Percentiles rank a stretch among this genome's conserved stretches.
Conservation (phyloP, 2,113 vertebrate species). For the Tetrax tetrax region DNA sequence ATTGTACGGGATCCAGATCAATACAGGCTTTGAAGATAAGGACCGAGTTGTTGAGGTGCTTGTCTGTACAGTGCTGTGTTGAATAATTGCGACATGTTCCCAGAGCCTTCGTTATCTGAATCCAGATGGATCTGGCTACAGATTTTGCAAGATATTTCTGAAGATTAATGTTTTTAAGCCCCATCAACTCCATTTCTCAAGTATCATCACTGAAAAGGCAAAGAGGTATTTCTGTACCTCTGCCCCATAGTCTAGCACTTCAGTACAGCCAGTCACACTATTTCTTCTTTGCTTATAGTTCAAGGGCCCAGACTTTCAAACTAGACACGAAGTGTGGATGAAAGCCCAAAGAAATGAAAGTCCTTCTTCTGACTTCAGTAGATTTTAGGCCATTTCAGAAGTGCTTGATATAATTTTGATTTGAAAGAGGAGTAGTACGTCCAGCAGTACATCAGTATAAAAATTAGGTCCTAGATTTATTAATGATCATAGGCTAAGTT, state of each 20-base stretch:
- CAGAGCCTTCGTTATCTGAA: not conserved
- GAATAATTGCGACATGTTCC: not conserved
- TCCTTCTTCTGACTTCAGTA: not conserved
- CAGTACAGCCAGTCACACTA: fast-evolving
- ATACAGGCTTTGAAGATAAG: not conserved
- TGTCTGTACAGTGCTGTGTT: not conserved
- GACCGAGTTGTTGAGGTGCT: fast-evolving
- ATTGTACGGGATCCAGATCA: not conserved
- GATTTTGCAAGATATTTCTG: not conserved
- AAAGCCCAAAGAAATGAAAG: not conserved
- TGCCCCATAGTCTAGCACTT: not conserved
- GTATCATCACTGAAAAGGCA: not conserved
- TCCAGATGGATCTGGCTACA: not conserved
- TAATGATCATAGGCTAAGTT: not conserved
- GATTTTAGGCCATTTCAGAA: not conserved
- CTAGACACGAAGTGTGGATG: not conserved
- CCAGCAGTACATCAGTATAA: not conserved
- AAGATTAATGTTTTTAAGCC: not conserved
- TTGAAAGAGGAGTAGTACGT: not conserved
- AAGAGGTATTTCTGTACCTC: not conserved
- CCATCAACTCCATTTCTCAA: not conserved
- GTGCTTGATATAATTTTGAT: not conserved
- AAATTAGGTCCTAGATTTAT: not conserved
- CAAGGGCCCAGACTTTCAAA: not conserved
- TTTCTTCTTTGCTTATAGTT: not conserved